Evolutionary conservation across 2,113 vertebrate species (phyloP).

Genomic region (Empidonax traillii): DNA sequence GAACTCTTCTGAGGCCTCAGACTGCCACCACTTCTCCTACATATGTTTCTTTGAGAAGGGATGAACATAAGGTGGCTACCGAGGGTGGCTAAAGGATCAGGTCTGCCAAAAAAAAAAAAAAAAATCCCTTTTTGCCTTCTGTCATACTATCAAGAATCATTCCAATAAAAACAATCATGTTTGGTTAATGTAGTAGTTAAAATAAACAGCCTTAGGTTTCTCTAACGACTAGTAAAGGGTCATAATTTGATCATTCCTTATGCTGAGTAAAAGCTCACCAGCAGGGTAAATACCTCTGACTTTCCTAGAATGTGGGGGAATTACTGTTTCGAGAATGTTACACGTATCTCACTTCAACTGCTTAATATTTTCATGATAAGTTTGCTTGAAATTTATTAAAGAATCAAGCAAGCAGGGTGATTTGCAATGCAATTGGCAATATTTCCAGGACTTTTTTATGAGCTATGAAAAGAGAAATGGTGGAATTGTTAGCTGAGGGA

Average conservation of each 20-base stretch:
- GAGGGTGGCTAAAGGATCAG: background rate
- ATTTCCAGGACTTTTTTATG: background rate
- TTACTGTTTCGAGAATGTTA: background rate
- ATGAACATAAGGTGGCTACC: background rate
- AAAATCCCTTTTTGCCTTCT: background rate
- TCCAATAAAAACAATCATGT: background rate
- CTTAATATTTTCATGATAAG: background rate
- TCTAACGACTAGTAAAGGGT: background rate
- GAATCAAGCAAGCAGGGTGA: background rate
- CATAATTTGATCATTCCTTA: background rate
- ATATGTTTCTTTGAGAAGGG: background rate
- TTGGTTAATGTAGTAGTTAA: background rate
- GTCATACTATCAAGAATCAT: background rate
- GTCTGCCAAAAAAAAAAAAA: background rate
- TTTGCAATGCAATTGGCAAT: background rate
- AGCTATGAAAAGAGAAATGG: background rate
- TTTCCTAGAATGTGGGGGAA: background rate
- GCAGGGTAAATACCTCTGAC: background rate
- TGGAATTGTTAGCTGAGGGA: background rate
- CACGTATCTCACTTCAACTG: background rate
- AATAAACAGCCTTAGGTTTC: background rate
- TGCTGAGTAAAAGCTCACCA: background rate
- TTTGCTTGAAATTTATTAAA: background rate
- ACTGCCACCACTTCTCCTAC: background rate
- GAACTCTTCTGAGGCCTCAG: background rate